These are phyloP conservation scores for Dromius quadrimaculatus DNA, from an alignment of 2,888 invertebrate genomes.

Conservation along the genomic window DNA sequence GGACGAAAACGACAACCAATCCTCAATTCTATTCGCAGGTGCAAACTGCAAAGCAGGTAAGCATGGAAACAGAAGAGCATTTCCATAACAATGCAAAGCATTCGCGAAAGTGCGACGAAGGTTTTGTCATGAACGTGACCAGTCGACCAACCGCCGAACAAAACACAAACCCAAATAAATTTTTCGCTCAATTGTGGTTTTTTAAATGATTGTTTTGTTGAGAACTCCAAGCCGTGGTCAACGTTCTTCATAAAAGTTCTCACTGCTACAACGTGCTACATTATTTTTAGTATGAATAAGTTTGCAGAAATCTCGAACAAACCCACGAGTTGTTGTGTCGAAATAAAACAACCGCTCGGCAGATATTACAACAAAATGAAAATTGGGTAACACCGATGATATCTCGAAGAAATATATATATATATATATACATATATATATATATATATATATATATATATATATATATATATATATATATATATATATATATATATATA, in stretches of 20 bases:
- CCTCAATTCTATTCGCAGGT: conserved; percentile 17
- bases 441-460: no score
- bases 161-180: conserved; percentile 36
- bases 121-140: conserved; percentile 40
- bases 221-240: conserved; percentile 14
- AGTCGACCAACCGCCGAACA: conserved; percentile 10
- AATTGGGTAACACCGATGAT: no score
- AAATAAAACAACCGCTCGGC: no score
- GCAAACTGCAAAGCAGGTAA: conserved; percentile 12
- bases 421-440: no score
- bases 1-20: not conserved
- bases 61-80: conserved; percentile 32
- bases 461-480: no score
- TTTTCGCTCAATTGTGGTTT: conserved; percentile 43
- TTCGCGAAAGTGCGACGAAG: conserved; percentile 32
- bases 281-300: conserved; percentile 19
- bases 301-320: no score
- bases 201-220: conserved; percentile 34
- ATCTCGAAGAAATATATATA: no score
- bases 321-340: no score
- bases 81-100: conserved; percentile 42
- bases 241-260: conserved; percentile 8
- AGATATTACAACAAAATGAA: no score
- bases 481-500: no score
- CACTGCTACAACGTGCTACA: not conserved